phyloP scores from a whole-genome alignment of 2,113 vertebrate species.

The Anguilla rostrata region DNA sequence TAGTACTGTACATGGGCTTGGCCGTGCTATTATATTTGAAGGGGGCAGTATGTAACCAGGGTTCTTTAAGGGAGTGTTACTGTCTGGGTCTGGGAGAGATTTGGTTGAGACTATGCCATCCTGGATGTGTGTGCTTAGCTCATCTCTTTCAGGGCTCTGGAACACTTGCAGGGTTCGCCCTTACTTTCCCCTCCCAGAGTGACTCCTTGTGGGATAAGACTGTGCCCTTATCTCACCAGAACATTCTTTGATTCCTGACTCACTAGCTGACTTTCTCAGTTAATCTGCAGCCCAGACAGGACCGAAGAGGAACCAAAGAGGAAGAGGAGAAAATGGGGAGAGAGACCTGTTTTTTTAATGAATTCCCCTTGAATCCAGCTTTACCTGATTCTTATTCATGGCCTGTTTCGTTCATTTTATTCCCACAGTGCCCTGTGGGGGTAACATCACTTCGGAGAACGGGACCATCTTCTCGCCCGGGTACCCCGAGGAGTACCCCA shows the following conservation, averaged over 20 bases:
- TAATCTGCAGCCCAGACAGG: conserved; percentile 66
- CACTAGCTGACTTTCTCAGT: conserved; percentile 68
- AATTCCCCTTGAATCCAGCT: conserved; percentile 46
- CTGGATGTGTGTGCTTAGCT: conserved; percentile 35
- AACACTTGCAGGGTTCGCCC: not conserved
- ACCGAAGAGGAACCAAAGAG: conserved; percentile 50
- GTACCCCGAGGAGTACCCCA: conserved; percentile 92
- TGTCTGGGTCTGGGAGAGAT: conserved; percentile 23
- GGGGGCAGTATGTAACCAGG: not conserved
- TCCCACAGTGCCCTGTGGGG: conserved; percentile 85
- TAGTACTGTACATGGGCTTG: conserved; percentile 14
- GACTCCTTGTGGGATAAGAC: conserved; percentile 53
- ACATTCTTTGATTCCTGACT: conserved; percentile 66
- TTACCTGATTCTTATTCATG: conserved; percentile 40
- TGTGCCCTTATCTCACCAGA: conserved; percentile 65
- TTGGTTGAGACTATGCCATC: conserved; percentile 10
- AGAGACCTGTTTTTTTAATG: conserved; percentile 37
- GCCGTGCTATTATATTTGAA: conserved; percentile 13
- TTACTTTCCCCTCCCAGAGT: conserved; percentile 35
- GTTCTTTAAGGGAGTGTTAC: conserved; percentile 12
- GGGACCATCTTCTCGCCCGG: conserved; percentile 94
- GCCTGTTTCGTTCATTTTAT: conserved; percentile 35
- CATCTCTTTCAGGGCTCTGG: conserved; percentile 15
- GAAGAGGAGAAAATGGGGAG: conserved; percentile 34
- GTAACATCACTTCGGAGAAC: conserved; percentile 87